Evolutionary conservation across 2,888 invertebrate genomes (phyloP), one percentile per base, ranked within the genome.

Genomic region (Nomada ferruginata): DNA sequence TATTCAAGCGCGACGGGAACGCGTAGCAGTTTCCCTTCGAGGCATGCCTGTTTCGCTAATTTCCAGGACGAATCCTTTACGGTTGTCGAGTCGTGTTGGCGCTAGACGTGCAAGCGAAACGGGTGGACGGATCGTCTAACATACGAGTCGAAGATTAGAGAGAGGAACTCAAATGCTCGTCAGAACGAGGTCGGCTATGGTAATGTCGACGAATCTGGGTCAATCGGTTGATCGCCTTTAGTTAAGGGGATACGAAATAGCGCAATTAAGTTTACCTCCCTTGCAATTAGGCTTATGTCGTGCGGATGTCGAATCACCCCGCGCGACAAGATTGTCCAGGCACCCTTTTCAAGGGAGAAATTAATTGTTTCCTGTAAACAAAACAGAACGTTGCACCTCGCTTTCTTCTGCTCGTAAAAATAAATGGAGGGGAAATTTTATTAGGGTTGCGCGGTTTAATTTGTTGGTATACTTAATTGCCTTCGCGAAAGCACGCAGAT

Each of bases 191-290:
- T 15, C 52, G 64, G 23, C 63, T 29, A 82, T 71, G 72, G 60
- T 59, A 77, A 83, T 76, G 20, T 44, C n/a, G 18, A 20, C 1
- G 75, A 64, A 83, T 78, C 72, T 83, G 69, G 83, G 78, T 83
- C 83, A 78, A 83, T 83, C 83, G 53, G 75, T 75, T 69, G 71
- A 82, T 82, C 75, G 78, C 82, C 83, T 83, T 82, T 77, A 77
- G 77, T 77, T 83, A 77, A 77, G 74, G 73, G 61, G 74, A 82
- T 76, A 70, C 72, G 73, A 82, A 75, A 70, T 65, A 81, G 72
- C 23, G 69, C 70, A 71, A 80, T 82, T 77, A 74, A 70, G 82
- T 65, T 79, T 71, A 66, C 79, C 69, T 78, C 50, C 71, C 71
- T 64, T 78, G 79, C 65, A 79, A 83, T 83, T 74, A 76, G 64